Evolutionary conservation across 1,140 invertebrate species (phyloP), one percentile per base, ranked within the genome.

Genomic region (Drosophila jambulina): DNA sequence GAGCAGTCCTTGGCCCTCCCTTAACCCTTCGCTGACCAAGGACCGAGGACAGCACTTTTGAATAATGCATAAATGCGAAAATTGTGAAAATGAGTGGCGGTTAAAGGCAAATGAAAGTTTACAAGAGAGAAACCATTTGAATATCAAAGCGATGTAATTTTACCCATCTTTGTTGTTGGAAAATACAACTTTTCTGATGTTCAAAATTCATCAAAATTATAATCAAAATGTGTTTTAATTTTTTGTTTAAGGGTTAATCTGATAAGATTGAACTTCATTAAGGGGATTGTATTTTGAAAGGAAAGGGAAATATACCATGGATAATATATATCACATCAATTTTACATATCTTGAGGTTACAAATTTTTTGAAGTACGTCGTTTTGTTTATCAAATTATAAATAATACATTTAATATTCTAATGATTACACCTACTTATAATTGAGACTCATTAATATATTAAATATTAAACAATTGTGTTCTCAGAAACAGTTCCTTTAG

Each of bases 21-120:
- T 75, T 90, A 87, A 84, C 84, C 85, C 84, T 88, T 75, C 40
- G 46, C 38, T 77, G 82, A 51, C 74, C 46, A 48, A 27, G 46
- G 46, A 19, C 17, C 67, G 48, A 49, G 58, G 63, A 42, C 57
- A 59, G 51, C 75, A 88, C 85, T 88, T 74, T 85, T 90, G 86
- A 90, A 91, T 90, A 91, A 90, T 90, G 85, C 86, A 91, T 91
- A 77, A 90, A 75, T 78, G 45, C 56, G 65, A 70, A 87, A 67
- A 67, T 60, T 67, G 70, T 74, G 77, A 79, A 80, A 80, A 80
- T 79, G 65, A 88, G 84, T 88, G 81, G 57, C 49, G 38, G 72
- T 72, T 68, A 65, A 68, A 71, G 68, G 58, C 60, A 82, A 82
- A 74, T 69, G 34, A 79, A 85, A 82, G 64, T 86, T 88, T 90